Evolutionary conservation across 2,888 invertebrate species (phyloP), one percentile per base, ranked within the genome.

Genomic region (Lasioglossum vierecki): DNA sequence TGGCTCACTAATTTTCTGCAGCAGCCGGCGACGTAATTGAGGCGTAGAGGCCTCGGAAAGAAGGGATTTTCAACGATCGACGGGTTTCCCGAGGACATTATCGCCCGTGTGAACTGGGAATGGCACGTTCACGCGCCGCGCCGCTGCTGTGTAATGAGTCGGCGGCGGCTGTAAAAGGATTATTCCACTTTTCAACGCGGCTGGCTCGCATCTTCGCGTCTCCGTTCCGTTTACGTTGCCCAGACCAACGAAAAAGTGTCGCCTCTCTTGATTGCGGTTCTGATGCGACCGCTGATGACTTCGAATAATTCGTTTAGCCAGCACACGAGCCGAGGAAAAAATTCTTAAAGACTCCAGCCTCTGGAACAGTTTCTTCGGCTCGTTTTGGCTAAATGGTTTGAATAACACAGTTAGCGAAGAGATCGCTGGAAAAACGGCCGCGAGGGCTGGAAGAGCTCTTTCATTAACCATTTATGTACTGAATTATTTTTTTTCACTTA

Each of bases 41-140:
- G 73, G 84, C 63, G 80, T 74, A 53, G 8, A 35, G 18, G 13
- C 35, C 46, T 35, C 22, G 60, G 11, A 63, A 74, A 60, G 70
- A 44, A 70, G 6, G 53, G 73, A 63, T 76, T 76, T 84, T 68
- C 79, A 49, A 15, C 73, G 73, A 60, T 71, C 85, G 76, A 60
- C 68, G 44, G 39, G 49, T 77, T 80, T 85, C 85, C 71, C 78
- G 71, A 46, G 71, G n/a, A 63, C 79, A 84, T 84, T 84, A 84
- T 84, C 79, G 71, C 53, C 84, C 73, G 84, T 84, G 84, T 84
- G 84, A 84, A 84, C 84, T 46, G 79, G 18, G 75, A 84, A 84
- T 75, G 79, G 84, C 79, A 75, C 79, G 79, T 84, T 84, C 79
- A 30, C 84, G 84, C 75, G 68, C 63, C 72, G 53, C 76, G 53